Evolutionary conservation across 2,113 vertebrate genomes (phyloP).

Genomic region (Lamprologus sp.): DNA sequence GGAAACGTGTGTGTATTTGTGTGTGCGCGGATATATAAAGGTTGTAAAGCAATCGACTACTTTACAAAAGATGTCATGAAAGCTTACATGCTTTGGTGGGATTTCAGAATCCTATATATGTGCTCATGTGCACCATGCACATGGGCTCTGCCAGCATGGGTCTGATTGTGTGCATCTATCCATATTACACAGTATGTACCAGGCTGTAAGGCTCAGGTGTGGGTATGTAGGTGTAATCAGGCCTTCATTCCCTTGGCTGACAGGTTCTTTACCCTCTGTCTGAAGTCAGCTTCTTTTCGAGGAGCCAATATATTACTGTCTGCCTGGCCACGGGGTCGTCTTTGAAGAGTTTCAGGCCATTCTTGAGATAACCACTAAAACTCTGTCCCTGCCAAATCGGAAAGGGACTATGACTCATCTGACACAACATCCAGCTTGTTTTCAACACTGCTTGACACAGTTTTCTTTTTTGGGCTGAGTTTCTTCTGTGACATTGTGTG

Average conservation of each 20-base stretch:
- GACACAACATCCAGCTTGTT: not conserved
- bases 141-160: not conserved
- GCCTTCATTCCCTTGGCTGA: slow-evolving; percentile 57
- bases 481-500: not conserved
- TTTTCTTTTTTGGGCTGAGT: not conserved
- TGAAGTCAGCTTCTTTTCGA: slow-evolving; percentile 43
- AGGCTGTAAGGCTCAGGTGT: slow-evolving; percentile 58
- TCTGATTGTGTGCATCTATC: not conserved
- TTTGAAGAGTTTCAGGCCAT: slow-evolving; percentile 27
- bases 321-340: slow-evolving; percentile 32
- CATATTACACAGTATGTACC: not conserved
- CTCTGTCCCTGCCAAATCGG: slow-evolving; percentile 5
- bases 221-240: slow-evolving; percentile 58
- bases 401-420: not conserved
- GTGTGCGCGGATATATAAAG: not conserved
- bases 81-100: not conserved
- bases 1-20: not conserved
- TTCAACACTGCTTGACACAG: not conserved
- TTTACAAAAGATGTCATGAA: not conserved
- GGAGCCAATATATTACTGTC: slow-evolving; percentile 62
- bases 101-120: not conserved
- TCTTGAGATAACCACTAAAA: slow-evolving; percentile 36
- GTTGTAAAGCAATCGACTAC: not conserved
- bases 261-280: slow-evolving; percentile 61
- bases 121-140: not conserved